Evolutionary conservation across 2,113 vertebrate genomes (phyloP), one percentile per base, ranked within the genome.

Genomic region (Alouatta palliata): DNA sequence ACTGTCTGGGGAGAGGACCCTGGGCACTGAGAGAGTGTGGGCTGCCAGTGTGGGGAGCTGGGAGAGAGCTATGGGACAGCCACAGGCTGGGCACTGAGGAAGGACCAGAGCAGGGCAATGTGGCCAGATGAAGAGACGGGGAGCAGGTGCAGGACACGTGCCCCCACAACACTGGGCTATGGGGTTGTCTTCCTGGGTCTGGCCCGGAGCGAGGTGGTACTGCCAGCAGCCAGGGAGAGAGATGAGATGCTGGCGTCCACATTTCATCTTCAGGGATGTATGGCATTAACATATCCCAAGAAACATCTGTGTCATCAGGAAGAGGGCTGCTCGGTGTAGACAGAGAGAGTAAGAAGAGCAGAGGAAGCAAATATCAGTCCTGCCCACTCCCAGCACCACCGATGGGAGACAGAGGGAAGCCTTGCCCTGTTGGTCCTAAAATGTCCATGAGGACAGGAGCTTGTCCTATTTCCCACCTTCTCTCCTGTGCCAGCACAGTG

Each of bases 201-300:
- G 32, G 49, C 37, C 43, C 0, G 1, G 52, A 49, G 23, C 1
- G 0, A 84, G 40, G 30, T 9, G 5, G 47, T 64, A 19, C 52
- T 66, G 47, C 58, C 73, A 52, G 54, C 5, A 0, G 47, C 40
- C 11, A 58, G 35, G 40, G 19, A 84, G 40, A 90, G 82, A n/a
- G 40, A 45, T 2, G 47, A 3, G 6, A 2, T n/a, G 16, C 4
- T 54, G 52, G 32, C 14, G 23, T 17, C 43, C 47, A 58, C 49
- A 47, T 12, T 64, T 76, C 49, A 71, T 37, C 52, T 70, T 43
- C 14, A 32, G 68, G 32, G 30, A 87, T 16, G 35, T 5, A 32
- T 14, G 32, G 19, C 32, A 10, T 10, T 61, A 43, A 82, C 14
- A 81, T 6, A n/a, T 5, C 73, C 40, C 10, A 32, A 14, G 52